Conservation (phyloP, 35 echinoderm and acorn worm genomes). For the Heliocidaris tuberculata region DNA sequence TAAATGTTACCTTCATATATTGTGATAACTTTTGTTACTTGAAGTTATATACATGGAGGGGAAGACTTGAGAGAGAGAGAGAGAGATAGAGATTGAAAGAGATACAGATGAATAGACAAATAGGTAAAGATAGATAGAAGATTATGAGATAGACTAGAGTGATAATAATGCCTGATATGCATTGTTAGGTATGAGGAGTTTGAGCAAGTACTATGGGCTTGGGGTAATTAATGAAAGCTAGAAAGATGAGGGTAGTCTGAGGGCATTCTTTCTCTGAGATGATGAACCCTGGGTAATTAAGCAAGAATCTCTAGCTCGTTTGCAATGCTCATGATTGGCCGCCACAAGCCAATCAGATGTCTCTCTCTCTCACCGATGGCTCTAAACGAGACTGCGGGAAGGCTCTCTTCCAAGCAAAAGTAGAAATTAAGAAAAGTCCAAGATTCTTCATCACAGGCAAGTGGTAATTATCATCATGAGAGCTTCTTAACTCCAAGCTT, state of each 20-base stretch:
- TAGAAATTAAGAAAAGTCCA: constrained; percentile 26
- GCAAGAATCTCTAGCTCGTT: constrained; percentile 24
- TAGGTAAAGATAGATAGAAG: neutral
- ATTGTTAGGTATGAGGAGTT: neutral
- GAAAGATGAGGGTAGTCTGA: neutral
- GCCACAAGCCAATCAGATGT: constrained; percentile 26
- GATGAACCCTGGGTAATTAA: constrained; percentile 45
- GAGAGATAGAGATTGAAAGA: neutral
- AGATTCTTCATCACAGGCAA: constrained; percentile 41
- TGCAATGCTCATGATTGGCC: constrained; percentile 27
- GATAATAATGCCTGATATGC: neutral
- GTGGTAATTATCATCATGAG: constrained; percentile 45
- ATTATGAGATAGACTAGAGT: neutral
- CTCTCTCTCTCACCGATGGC: neutral
- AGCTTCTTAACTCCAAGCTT: constrained; percentile 22
- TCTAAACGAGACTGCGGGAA: neutral
- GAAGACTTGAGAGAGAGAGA: neutral
- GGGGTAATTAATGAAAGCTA: constrained; percentile 4
- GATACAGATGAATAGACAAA: neutral
- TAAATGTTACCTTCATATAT: no score
- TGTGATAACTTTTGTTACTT: neutral
- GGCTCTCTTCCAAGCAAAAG: neutral
- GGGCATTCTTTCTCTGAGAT: neutral
- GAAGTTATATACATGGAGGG: neutral
- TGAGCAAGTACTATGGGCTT: neutral